Evolutionary conservation across 2,113 vertebrate genomes (phyloP).

Genomic region (Cavia aperea): DNA sequence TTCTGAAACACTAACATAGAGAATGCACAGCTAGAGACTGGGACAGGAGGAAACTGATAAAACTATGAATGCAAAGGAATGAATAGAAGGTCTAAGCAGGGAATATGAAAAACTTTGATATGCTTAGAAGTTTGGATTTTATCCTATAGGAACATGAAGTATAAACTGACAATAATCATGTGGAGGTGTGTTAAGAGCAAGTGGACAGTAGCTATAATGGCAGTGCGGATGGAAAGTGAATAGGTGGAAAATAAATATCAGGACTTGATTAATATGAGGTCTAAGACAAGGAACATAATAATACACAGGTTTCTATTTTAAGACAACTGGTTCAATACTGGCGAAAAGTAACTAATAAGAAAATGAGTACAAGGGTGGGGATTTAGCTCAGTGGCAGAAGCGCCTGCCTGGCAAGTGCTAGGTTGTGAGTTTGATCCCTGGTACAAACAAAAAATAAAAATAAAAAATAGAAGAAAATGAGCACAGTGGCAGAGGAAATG

Average conservation of each 20-base stretch:
- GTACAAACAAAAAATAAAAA: no score
- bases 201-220: background rate
- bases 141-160: background rate
- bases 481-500: background rate
- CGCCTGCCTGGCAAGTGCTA: no score
- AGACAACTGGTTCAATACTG: background rate
- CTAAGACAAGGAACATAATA: background rate
- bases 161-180: background rate
- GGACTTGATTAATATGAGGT: background rate
- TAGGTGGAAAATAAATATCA: background rate
- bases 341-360: background rate
- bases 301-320: background rate
- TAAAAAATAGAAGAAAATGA: background rate
- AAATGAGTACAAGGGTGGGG: no score
- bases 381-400: no score
- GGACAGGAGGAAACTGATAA: background rate
- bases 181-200: background rate
- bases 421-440: no score
- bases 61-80: background rate
- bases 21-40: background rate
- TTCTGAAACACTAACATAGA: background rate
- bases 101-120: background rate
- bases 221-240: background rate
- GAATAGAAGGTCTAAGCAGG: background rate
- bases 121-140: background rate